Base-by-base conservation (phyloP, 2,113 vertebrate genomes). In the Canis aureus region DNA sequence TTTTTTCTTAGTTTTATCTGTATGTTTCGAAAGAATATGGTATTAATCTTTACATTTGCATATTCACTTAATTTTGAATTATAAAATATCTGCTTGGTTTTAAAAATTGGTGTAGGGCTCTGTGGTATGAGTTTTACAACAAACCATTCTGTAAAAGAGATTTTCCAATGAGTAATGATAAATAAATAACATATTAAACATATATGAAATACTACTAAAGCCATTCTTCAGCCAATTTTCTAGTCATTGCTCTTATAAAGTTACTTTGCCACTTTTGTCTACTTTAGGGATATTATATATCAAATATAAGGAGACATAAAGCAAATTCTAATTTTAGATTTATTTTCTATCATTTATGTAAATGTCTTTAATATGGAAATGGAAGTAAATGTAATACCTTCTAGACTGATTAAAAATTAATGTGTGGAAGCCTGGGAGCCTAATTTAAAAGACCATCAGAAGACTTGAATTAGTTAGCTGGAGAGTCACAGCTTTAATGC, bases 331-430 rank as follows among this genome's bases (percentile, higher is more conserved):
- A 89, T 83, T 85, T 97, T 94, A 90, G 17, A 69, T 91, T 69
- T 95, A 89, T 97, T 97, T 97, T 97, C 74, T 89, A 91, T 38
- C 19, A 81, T 78, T 4, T 91, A n/a, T 81, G 16, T 96, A 35
- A 92, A 86, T 93, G 79, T 98, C 43, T 90, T 96, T 89, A 92
- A 53, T n/a, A 88, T 97, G 97, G 9, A 97, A 98, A 95, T 97
- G 64, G 81, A 98, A 96, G 55, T 79, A 83, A 96, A 43, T 57
- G 20, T 91, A 96, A 8, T 51, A 20, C 84, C 86, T 97, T 78
- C 86, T 97, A 66, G 67, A 62, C 38, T 97, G 94, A 94, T 19
- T 97, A 95, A 96, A 97, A 93, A 82, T 96, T 13, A 97, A 96
- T 80, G 1, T 94, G 91, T 43, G 38, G 71, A 9, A 88, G 3